Evolutionary conservation across 2,113 vertebrate genomes (phyloP).

Genomic region (Oncorhynchus nerka): DNA sequence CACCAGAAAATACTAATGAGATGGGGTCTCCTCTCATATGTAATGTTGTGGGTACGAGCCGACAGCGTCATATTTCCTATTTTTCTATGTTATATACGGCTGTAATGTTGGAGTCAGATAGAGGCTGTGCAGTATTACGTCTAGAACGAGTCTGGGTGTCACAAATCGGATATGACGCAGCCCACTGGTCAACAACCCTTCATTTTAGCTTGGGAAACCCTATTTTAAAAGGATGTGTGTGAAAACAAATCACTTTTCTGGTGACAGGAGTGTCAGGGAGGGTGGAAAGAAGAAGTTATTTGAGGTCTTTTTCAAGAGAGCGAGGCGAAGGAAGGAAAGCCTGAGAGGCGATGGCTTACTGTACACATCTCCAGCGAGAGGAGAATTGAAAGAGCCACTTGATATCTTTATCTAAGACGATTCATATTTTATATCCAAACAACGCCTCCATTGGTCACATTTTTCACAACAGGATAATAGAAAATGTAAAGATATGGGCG

Average conservation of each 20-base stretch:
- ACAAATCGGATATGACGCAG: slow-evolving; percentile 61
- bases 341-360: slow-evolving; percentile 46
- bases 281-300: slow-evolving; percentile 53
- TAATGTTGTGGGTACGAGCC: slow-evolving; percentile 50
- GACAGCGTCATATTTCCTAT: slow-evolving; percentile 72
- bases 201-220: slow-evolving; percentile 20
- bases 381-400: slow-evolving; percentile 44
- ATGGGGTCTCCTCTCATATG: slow-evolving; percentile 73
- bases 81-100: slow-evolving; percentile 48
- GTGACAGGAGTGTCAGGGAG: slow-evolving; percentile 49
- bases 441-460: slow-evolving; percentile 61
- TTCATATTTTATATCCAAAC: slow-evolving; percentile 67
- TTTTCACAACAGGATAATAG: slow-evolving; percentile 75
- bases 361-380: slow-evolving; percentile 32
- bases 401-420: slow-evolving; percentile 72
- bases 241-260: slow-evolving; percentile 52
- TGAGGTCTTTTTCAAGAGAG: slow-evolving; percentile 2
- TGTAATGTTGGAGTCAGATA: slow-evolving; percentile 48
- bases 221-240: slow-evolving; percentile 35
- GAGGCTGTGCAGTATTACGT: slow-evolving; percentile 40
- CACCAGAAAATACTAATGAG: slow-evolving; percentile 72
- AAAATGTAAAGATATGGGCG: slow-evolving; percentile 72
- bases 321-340: slow-evolving; percentile 17
- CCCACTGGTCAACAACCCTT: slow-evolving; percentile 49
- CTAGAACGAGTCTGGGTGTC: slow-evolving; percentile 34